Evolutionary conservation across 1,140 invertebrate genomes (phyloP).

Genomic region (Leguminivora glycinivorella): DNA sequence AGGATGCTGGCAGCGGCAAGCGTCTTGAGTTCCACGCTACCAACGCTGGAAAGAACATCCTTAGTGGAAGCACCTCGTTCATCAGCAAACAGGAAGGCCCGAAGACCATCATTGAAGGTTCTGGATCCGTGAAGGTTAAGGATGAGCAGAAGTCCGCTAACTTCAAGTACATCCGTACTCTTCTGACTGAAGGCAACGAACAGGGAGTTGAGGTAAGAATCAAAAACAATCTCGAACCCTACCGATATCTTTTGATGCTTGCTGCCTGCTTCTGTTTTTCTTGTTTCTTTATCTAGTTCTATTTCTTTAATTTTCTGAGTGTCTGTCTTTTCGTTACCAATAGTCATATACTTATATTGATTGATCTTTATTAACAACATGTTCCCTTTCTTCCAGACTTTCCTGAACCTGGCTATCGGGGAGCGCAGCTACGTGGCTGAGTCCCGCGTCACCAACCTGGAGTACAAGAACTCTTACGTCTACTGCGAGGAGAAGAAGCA

Average conservation of each 20-base stretch:
- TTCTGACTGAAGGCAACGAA: constrained; percentile 81
- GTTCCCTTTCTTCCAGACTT: constrained; percentile 54
- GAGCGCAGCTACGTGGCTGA: constrained; percentile 81
- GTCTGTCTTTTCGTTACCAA: neutral
- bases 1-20: constrained; percentile 80
- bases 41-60: constrained; percentile 82
- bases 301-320: too few species aligned
- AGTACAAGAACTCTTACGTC: constrained; percentile 84
- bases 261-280: neutral
- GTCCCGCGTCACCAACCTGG: constrained; percentile 84
- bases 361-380: too few species aligned
- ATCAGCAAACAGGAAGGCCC: constrained; percentile 84
- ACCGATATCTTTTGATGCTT: neutral
- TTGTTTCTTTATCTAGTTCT: too few species aligned
- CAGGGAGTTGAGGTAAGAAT: constrained; percentile 80
- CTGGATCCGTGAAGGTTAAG: constrained; percentile 82
- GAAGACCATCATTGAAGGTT: constrained; percentile 86
- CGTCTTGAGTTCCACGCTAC: constrained; percentile 82
- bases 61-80: constrained; percentile 85
- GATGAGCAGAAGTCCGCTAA: constrained; percentile 83
- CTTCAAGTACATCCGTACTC: constrained; percentile 85
- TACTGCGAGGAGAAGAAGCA: constrained; percentile 89
- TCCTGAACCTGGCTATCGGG: constrained; percentile 77
- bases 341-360: neutral
- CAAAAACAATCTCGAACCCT: neutral